Evolutionary conservation across 35 echinoderm and acorn worm genomes (phyloP).

Genomic region (Apostichopus japonicus): DNA sequence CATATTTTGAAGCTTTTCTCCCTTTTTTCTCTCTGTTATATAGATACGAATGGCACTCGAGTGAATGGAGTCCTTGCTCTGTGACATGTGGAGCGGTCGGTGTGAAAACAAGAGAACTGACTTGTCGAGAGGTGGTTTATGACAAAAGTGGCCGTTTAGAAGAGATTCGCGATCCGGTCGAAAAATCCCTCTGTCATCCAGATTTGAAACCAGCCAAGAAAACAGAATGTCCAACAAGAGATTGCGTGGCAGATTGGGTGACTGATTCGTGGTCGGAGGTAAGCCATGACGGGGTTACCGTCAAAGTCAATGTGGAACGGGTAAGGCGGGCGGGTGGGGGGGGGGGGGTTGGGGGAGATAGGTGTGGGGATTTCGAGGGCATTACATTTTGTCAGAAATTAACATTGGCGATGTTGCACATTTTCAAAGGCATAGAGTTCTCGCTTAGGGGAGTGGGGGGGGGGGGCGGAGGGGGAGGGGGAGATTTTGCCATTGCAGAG

Average conservation of each 20-base stretch:
- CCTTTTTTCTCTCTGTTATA: background rate
- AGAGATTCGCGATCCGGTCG: background rate
- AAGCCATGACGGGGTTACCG: background rate
- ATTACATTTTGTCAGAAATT: no score
- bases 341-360: no score
- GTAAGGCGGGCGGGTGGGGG: no score
- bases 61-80: conserved; percentile 39
- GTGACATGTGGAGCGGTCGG: conserved; percentile 22
- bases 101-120: background rate
- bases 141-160: conserved; percentile 42
- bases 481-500: no score
- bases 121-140: conserved; percentile 40
- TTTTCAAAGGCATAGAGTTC: no score
- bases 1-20: no score
- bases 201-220: conserved; percentile 39
- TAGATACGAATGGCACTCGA: conserved; percentile 43
- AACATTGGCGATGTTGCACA: no score
- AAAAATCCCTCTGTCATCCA: conserved; percentile 1
- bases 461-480: no score
- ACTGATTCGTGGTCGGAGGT: conserved; percentile 14
- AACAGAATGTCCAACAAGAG: conserved; percentile 22
- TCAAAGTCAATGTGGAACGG: no score
- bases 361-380: no score
- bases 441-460: no score
- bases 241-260: conserved; percentile 13